Percentiles rank a stretch among this genome's conserved stretches.
Conservation (phyloP, 2,113 vertebrate genomes). For the Chaetodon trifascialis region DNA sequence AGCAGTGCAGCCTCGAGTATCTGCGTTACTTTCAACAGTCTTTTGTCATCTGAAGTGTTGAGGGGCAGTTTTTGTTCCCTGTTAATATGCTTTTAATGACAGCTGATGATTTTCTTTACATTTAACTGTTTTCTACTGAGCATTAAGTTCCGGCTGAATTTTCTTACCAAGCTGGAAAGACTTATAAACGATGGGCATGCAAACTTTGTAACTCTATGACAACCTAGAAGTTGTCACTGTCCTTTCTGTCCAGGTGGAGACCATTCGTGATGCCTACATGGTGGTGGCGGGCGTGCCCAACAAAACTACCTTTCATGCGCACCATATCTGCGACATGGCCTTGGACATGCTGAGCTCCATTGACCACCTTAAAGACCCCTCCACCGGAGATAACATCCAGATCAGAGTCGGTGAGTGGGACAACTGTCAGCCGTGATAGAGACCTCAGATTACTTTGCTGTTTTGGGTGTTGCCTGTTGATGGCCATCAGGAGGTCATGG, state of each 20-base stretch:
- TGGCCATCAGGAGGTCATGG: not conserved
- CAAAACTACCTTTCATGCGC: constrained; percentile 85
- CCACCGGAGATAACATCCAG: constrained; percentile 83
- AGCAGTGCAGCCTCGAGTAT: not conserved
- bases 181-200: no score
- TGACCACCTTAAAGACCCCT: constrained; percentile 85
- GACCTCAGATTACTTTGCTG: not conserved
- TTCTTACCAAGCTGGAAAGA: no score
- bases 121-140: not conserved
- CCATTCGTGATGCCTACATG: constrained; percentile 84
- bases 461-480: not conserved
- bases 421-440: not conserved
- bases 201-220: no score
- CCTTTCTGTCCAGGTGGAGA: constrained; percentile 79
- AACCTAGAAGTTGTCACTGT: not conserved
- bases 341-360: constrained; percentile 86
- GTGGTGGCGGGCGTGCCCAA: constrained; percentile 86
- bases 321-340: constrained; percentile 85
- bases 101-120: not conserved
- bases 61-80: not conserved
- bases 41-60: not conserved
- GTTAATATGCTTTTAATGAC: no score
- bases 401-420: constrained; percentile 81
- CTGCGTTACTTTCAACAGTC: not conserved
- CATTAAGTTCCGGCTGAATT: no score